These are phyloP conservation scores for Rhinopithecus roxellana DNA, from an alignment of 2,113 vertebrate genomes.

Conservation along the genomic window DNA sequence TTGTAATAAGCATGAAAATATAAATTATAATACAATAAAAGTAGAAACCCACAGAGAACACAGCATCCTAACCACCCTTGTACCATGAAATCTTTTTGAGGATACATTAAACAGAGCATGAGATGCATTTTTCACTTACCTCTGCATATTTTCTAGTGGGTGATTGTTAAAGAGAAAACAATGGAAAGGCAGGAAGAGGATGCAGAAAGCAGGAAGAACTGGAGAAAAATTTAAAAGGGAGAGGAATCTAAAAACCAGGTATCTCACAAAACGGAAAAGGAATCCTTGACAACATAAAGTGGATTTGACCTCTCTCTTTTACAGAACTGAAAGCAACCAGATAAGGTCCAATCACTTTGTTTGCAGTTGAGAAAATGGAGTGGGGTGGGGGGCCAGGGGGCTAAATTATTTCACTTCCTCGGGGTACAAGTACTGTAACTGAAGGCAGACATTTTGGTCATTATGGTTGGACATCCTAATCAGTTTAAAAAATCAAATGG, in stretches of 20 bases:
- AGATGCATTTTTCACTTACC: neutral
- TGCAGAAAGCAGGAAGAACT: neutral
- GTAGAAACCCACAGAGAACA: neutral
- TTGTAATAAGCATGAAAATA: neutral
- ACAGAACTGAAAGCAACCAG: constrained; percentile 27
- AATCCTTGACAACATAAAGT: neutral
- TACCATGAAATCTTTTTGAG: neutral
- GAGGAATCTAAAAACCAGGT: neutral
- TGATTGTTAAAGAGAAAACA: neutral
- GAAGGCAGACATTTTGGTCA: neutral
- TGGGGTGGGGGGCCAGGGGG: neutral
- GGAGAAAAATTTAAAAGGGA: neutral
- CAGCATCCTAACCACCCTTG: neutral
- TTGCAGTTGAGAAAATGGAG: constrained; percentile 34
- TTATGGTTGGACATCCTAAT: neutral
- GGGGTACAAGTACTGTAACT: neutral
- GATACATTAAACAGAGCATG: neutral
- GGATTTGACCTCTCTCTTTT: constrained; percentile 29
- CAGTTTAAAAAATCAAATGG: neutral
- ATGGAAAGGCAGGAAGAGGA: neutral
- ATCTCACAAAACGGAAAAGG: constrained; percentile 26
- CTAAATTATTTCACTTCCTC: constrained; percentile 44
- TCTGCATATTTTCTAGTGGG: neutral
- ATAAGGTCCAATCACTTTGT: constrained; percentile 33
- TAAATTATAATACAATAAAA: constrained; percentile 12